phyloP scores from a whole-genome alignment of 53 echinoderm and acorn worm genomes.

The Zoroaster sp. region DNA sequence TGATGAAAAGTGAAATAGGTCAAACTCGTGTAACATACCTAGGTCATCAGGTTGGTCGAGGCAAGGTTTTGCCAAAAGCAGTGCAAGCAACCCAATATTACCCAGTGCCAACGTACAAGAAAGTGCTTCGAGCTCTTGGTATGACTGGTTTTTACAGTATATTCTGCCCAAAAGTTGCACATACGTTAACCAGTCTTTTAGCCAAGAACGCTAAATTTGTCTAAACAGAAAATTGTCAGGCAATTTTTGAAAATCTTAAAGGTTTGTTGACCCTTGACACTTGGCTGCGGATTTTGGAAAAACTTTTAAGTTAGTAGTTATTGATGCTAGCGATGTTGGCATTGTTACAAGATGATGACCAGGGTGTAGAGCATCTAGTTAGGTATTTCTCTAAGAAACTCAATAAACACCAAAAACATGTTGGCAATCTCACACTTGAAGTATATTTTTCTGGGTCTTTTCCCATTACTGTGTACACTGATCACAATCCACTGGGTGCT shows the following conservation, averaged over 20 bases:
- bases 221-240: neutral
- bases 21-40: neutral
- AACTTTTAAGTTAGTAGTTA: neutral
- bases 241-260: no score
- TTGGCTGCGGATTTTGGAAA: neutral
- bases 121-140: neutral
- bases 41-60: no score
- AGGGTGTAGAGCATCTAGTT: neutral
- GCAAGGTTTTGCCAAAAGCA: no score
- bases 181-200: neutral
- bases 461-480: no score
- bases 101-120: neutral
- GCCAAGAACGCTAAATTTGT: no score
- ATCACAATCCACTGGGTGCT: no score
- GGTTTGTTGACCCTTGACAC: no score
- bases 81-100: neutral
- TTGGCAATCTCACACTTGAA: no score
- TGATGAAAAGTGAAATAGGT: neutral
- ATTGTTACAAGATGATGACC: neutral
- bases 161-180: neutral
- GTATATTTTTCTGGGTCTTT: no score
- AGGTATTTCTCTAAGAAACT: neutral
- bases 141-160: neutral
- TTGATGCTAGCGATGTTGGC: neutral
- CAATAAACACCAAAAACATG: no score